Evolutionary conservation across 2,888 invertebrate species (phyloP).

Genomic region (Penaeus monodon): DNA sequence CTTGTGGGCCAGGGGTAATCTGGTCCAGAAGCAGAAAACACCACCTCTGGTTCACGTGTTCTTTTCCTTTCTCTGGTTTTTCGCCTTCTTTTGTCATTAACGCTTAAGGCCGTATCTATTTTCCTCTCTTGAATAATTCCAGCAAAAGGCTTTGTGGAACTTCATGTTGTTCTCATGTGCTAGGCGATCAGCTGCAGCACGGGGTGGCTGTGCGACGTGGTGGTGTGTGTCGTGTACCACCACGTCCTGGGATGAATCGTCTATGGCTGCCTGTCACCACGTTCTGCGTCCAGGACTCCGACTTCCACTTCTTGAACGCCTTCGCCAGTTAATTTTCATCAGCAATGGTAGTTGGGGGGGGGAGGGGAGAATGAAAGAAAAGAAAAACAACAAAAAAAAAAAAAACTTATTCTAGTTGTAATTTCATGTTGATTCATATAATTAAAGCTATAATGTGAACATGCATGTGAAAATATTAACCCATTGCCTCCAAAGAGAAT

Average conservation of each 20-base stretch:
- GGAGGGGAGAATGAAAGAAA: too few species aligned
- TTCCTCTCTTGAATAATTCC: slow-evolving; percentile 86
- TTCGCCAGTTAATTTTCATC: slow-evolving; percentile 23
- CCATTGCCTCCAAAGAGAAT: too few species aligned
- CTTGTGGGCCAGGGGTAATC: slow-evolving; percentile 36
- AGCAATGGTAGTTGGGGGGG: neutral
- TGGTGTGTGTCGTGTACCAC: slow-evolving; percentile 35
- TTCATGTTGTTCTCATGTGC: slow-evolving; percentile 79
- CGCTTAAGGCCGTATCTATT: slow-evolving; percentile 57
- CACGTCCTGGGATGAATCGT: slow-evolving; percentile 39
- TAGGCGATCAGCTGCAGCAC: slow-evolving; percentile 41
- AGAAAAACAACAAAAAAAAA: too few species aligned
- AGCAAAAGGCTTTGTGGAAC: slow-evolving; percentile 89
- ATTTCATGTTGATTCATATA: too few species aligned
- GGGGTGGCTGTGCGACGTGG: slow-evolving; percentile 46
- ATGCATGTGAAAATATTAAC: too few species aligned
- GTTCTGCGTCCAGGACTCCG: slow-evolving; percentile 43
- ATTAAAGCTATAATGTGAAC: too few species aligned
- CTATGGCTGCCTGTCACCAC: slow-evolving; percentile 37
- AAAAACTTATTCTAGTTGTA: too few species aligned
- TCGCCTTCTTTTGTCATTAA: slow-evolving; percentile 56
- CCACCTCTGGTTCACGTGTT: slow-evolving; percentile 55
- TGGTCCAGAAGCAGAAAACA: slow-evolving; percentile 33
- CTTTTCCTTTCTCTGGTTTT: slow-evolving; percentile 50
- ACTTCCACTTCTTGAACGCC: slow-evolving; percentile 47